Evolutionary conservation across 2,797 vertebrate species (phyloP).

Genomic region (Smutsia temminckii): DNA sequence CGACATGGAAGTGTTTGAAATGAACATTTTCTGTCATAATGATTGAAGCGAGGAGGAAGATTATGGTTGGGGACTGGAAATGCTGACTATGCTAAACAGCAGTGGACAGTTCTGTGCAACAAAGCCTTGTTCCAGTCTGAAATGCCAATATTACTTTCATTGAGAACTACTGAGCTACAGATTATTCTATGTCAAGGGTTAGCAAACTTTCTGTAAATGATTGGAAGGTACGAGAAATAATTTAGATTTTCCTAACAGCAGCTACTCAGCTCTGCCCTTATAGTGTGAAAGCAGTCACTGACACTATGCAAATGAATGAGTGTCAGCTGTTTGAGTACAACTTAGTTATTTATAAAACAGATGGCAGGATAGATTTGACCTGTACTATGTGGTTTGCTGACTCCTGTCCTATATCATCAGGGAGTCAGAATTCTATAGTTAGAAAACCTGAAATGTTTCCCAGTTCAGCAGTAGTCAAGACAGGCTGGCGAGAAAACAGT

Average conservation of each 20-base stretch:
- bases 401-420: background rate
- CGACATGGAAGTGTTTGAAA: background rate
- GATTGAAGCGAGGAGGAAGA: background rate
- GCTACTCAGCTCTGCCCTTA: background rate
- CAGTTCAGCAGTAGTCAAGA: background rate
- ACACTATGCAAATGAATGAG: background rate
- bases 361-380: background rate
- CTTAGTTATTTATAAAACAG: background rate
- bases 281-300: background rate
- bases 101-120: background rate
- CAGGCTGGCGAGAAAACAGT: slow-evolving; percentile 9
- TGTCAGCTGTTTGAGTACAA: background rate
- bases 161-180: background rate
- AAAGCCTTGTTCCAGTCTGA: background rate
- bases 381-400: background rate
- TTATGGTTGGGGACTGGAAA: background rate
- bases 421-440: background rate
- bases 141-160: background rate
- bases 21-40: background rate
- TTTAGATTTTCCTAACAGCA: background rate
- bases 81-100: background rate
- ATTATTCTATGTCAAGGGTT: background rate
- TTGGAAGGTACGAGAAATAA: background rate
- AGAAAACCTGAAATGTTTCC: background rate
- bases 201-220: background rate